A percentile compares a stretch with the other conserved stretches of the same genome.
These are phyloP conservation scores for Pseudomyrmex concolor DNA, from an alignment of 1,140 invertebrate species.

Conservation along the genomic window DNA sequence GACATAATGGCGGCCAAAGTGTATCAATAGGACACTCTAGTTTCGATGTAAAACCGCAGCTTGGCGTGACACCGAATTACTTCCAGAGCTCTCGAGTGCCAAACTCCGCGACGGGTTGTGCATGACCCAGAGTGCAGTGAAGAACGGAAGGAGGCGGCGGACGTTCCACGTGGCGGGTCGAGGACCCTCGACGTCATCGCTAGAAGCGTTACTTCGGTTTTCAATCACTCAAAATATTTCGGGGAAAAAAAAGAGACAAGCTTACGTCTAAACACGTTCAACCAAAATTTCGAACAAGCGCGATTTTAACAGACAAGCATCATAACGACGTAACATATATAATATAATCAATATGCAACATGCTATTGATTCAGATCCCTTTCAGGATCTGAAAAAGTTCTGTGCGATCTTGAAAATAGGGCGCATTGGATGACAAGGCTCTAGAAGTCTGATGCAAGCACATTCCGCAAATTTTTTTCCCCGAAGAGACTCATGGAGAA, in stretches of 20 bases:
- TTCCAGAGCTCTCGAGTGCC: slow-evolving; percentile 74
- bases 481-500: slow-evolving; percentile 55
- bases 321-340: too few relatives aligned
- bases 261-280: slow-evolving; percentile 11
- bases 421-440: slow-evolving; percentile 66
- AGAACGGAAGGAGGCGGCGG: slow-evolving; percentile 62
- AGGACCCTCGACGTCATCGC: slow-evolving; percentile 80
- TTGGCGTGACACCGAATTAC: slow-evolving; percentile 81
- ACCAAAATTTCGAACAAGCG: background rate
- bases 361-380: too few relatives aligned
- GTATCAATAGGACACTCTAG: slow-evolving; percentile 74
- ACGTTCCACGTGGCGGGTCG: slow-evolving; percentile 78
- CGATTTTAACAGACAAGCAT: background rate
- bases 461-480: slow-evolving; percentile 64
- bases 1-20: slow-evolving; percentile 51
- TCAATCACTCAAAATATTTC: slow-evolving; percentile 68
- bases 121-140: slow-evolving; percentile 66
- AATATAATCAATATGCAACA: too few relatives aligned
- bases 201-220: slow-evolving; percentile 73
- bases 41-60: slow-evolving; percentile 82
- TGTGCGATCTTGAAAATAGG: background rate
- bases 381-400: background rate
- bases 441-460: slow-evolving; percentile 66
- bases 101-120: slow-evolving; percentile 52
- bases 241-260: slow-evolving; percentile 32